A percentile compares a stretch with the other conserved stretches of the same genome.
phyloP scores from a whole-genome alignment of 1,140 invertebrate species.

The Babylonia areolata region DNA sequence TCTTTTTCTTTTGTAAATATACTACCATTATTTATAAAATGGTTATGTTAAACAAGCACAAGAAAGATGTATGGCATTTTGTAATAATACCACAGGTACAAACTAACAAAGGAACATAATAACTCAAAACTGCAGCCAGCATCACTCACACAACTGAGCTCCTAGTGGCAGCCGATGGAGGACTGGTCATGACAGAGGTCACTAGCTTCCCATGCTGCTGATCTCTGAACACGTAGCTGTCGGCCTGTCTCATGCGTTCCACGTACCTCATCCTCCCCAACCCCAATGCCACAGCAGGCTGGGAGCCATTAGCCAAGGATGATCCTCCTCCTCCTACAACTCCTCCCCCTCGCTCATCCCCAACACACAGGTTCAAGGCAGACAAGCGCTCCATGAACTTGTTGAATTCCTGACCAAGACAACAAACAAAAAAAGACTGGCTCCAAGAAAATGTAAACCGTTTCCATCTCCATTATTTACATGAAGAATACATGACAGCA shows the following conservation, averaged over 20 bases:
- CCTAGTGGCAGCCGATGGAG: not conserved
- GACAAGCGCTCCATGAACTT: constrained; percentile 69
- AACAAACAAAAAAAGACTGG: not conserved
- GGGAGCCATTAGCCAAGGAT: not conserved
- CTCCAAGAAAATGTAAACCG: too few relatives aligned
- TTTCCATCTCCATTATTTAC: too few relatives aligned
- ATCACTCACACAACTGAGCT: not conserved
- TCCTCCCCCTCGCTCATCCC: constrained; percentile 46
- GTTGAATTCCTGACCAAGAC: constrained; percentile 72
- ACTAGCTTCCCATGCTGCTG: not conserved
- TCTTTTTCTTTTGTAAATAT: too few relatives aligned
- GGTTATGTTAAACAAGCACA: too few relatives aligned
- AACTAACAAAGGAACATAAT: too few relatives aligned
- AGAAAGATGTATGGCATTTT: too few relatives aligned
- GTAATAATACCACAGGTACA: too few relatives aligned
- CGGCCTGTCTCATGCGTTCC: not conserved
- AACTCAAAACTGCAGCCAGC: not conserved
- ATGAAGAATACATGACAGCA: too few relatives aligned
- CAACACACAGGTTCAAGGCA: constrained; percentile 68
- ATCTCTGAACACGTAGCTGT: not conserved
- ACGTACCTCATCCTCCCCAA: not conserved
- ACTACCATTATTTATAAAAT: too few relatives aligned
- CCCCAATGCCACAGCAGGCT: not conserved
- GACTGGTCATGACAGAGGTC: too few relatives aligned
- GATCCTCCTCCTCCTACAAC: too few relatives aligned